A percentile compares a stretch with the other conserved stretches of the same genome.
Conservation (phyloP, 2,888 invertebrate genomes). For the Trypoxylon attenuatum region DNA sequence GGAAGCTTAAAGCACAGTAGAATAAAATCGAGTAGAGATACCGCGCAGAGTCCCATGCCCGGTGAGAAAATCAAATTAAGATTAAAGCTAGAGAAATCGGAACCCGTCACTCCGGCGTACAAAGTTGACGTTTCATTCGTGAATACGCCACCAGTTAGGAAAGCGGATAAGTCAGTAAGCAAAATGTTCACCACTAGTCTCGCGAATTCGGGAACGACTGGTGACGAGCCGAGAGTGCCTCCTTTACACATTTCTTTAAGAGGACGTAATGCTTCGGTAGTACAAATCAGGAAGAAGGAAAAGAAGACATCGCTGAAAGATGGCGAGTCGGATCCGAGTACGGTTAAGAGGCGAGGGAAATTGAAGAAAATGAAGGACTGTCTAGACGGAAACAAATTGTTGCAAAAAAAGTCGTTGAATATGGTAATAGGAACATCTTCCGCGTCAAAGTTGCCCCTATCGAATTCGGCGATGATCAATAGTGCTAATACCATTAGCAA, state of each 20-base stretch:
- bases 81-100: conserved; percentile 88
- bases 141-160: conserved; percentile 75
- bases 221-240: conserved; percentile 88
- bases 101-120: conserved; percentile 86
- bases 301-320: conserved; percentile 78
- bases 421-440: conserved; percentile 69
- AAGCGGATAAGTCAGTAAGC: conserved; percentile 75
- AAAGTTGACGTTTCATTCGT: conserved; percentile 88
- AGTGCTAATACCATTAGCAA: conserved; percentile 66
- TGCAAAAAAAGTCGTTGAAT: conserved; percentile 70
- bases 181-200: conserved; percentile 74
- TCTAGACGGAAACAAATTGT: conserved; percentile 68
- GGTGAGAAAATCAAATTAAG: conserved; percentile 88
- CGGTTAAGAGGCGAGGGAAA: conserved; percentile 73
- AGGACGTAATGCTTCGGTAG: conserved; percentile 87
- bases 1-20: conserved; percentile 75
- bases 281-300: conserved; percentile 85
- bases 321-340: conserved; percentile 70
- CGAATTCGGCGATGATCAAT: conserved; percentile 67
- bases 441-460: conserved; percentile 67
- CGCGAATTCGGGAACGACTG: conserved; percentile 55
- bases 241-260: conserved; percentile 91
- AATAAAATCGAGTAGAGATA: conserved; percentile 68
- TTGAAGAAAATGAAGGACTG: conserved; percentile 77
- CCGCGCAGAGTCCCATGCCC: conserved; percentile 73